Base-by-base conservation (phyloP, 2,797 vertebrate genomes). In the Bufotes viridis region DNA sequence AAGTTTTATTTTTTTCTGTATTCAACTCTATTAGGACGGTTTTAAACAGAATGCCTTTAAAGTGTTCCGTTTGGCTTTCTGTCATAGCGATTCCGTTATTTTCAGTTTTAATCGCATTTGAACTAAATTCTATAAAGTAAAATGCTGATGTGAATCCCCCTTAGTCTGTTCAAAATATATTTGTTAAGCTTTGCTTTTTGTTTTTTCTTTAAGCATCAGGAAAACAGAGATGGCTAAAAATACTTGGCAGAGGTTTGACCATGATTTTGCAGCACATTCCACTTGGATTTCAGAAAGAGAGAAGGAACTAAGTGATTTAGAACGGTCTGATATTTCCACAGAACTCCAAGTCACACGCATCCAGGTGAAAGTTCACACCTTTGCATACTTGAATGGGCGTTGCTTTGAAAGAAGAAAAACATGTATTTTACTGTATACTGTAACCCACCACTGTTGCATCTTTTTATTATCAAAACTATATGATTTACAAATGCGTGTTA, bases 221-320 rank as follows among this genome's bases (percentile, higher is more conserved):
- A 96, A 95, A 92, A 96, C 99, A 93, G 97, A 98, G 93, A 95
- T 95, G 87, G 96, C 98, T 96, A 98, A 96, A 95, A 92, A 82
- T 90, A 96, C 97, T 89, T 99, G 98, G 98, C 94, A 97, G 92
- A 93, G 93, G 90, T 99, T 99, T 93, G 95, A 95, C 92, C 93
- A 87, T 91, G 95, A 94, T 90, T 98, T 97, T 95, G 97, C 99
- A 93, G 92, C 92, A 74, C 95, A 99, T 92, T 97, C 97, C 87
- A 24, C 91, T 82, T 99, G 98, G 98, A 98, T 99, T 93, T 95
- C 95, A 88, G 96, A 97, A 91, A 98, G 96, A 91, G 97, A 99
- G 93, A 97, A 97, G 91, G 95, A 97, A 90, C 92, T 99, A 92
- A 95, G 96, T 90, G 90, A 82, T 53, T 89, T 97, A 92, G 97